A percentile compares a stretch with the other conserved stretches of the same genome.
Conservation (phyloP, 2,797 vertebrate species). For the Tokudaia muenninki region DNA sequence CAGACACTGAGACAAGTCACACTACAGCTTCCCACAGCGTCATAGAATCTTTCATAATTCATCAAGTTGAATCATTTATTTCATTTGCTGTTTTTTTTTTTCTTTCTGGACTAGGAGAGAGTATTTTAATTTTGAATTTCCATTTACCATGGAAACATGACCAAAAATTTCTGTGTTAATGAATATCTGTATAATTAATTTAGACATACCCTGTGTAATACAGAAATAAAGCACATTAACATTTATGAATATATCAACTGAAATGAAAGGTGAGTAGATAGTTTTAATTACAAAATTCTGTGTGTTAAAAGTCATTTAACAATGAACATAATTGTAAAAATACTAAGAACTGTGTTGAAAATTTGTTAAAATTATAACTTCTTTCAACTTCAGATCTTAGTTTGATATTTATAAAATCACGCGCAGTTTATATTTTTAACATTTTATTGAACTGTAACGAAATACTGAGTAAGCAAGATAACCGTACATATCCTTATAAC, state of each 20-base stretch:
- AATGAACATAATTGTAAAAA: conserved; percentile 74
- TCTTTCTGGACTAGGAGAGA: conserved; percentile 82
- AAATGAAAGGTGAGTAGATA: conserved; percentile 83
- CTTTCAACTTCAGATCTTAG: conserved; percentile 73
- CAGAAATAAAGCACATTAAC: conserved; percentile 85
- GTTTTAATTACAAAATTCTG: conserved; percentile 82
- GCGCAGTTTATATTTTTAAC: conserved; percentile 39
- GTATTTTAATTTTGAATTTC: conserved; percentile 85
- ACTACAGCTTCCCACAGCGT: conserved; percentile 63
- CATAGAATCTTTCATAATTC: conserved; percentile 75
- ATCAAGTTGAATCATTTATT: conserved; percentile 81
- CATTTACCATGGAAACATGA: conserved; percentile 85
- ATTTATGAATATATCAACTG: conserved; percentile 82
- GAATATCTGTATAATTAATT: conserved; percentile 84
- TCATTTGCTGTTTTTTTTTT: conserved; percentile 84
- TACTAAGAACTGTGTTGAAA: conserved; percentile 74
- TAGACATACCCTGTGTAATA: conserved; percentile 84
- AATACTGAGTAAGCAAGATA: conserved; percentile 47
- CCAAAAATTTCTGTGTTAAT: conserved; percentile 83
- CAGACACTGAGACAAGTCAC: conserved; percentile 26
- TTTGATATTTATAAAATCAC: conserved; percentile 62
- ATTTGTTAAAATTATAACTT: conserved; percentile 71
- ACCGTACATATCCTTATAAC: conserved; percentile 52
- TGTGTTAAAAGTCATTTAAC: conserved; percentile 76
- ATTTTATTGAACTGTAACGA: conserved; percentile 50